phyloP scores from a whole-genome alignment of 2,113 vertebrate genomes.

The Lates calcarifer region DNA sequence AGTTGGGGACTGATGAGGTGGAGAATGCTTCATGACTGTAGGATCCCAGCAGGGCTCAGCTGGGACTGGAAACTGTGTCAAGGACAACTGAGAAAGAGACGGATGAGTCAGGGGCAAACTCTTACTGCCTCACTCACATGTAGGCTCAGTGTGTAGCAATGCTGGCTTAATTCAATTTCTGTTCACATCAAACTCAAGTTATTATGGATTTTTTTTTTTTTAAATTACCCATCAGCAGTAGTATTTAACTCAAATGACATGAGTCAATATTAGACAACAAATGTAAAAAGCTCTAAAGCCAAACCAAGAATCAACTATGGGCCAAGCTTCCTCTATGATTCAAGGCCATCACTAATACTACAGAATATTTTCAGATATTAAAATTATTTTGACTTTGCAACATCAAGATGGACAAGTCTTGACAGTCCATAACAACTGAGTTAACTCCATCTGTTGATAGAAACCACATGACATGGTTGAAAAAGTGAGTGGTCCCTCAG shows the following conservation, averaged over 20 bases:
- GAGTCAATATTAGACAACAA: background rate
- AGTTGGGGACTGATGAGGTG: slow-evolving; percentile 61
- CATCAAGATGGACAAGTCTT: background rate
- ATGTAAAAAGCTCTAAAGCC: background rate
- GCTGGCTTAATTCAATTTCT: background rate
- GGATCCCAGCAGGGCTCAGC: slow-evolving; percentile 63
- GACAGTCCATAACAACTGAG: background rate
- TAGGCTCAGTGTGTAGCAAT: background rate
- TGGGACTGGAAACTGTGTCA: slow-evolving; percentile 70
- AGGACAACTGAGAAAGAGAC: slow-evolving; percentile 63
- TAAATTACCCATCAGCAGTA: too few relatives aligned
- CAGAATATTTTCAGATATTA: background rate
- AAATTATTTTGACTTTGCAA: background rate
- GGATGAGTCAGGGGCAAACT: slow-evolving; percentile 50
- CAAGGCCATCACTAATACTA: background rate
- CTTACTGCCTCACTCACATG: background rate
- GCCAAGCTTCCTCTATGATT: background rate
- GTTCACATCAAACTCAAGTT: background rate
- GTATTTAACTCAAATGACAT: too few relatives aligned
- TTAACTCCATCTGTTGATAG: background rate
- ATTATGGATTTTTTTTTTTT: background rate
- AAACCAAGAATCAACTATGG: background rate
- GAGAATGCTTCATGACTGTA: slow-evolving; percentile 51
- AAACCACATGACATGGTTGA: too few relatives aligned
- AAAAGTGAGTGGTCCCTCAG: background rate